A percentile compares a stretch with the other conserved stretches of the same genome.
phyloP scores from a whole-genome alignment of 2,113 vertebrate genomes.

The Oncorhynchus clarkii region DNA sequence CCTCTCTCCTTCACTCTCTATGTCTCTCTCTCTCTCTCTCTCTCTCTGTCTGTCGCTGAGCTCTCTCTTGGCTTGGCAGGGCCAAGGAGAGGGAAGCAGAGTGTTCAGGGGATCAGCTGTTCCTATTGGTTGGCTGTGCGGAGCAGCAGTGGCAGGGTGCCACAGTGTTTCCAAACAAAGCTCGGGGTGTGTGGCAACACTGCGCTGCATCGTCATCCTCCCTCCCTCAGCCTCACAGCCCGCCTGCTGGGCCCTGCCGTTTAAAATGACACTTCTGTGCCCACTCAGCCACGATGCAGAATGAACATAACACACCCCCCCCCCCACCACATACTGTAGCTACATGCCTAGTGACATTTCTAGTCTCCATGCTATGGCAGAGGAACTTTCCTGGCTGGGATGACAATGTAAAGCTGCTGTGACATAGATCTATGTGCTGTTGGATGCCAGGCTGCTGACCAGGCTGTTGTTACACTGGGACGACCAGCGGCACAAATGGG shows the following conservation, averaged over 20 bases:
- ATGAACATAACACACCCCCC: not conserved
- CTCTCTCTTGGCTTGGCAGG: conserved; percentile 44
- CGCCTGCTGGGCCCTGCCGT: conserved; percentile 44
- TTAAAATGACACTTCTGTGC: conserved; percentile 56
- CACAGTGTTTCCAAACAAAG: conserved; percentile 74
- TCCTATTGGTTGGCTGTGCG: conserved; percentile 50
- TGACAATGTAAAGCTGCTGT: conserved; percentile 4
- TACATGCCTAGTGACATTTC: conserved; percentile 18
- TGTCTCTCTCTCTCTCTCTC: conserved; percentile 12
- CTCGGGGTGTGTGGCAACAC: conserved; percentile 70
- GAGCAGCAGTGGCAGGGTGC: conserved; percentile 48
- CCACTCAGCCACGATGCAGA: conserved; percentile 29
- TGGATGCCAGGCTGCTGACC: not conserved
- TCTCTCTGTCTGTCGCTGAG: conserved; percentile 12
- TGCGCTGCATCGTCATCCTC: conserved; percentile 50
- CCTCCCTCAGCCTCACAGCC: conserved; percentile 29
- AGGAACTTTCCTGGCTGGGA: not conserved
- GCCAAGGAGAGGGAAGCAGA: conserved; percentile 8
- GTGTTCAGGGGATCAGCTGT: conserved; percentile 60
- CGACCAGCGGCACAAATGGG: not conserved
- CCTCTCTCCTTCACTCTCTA: not conserved
- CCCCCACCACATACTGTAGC: not conserved
- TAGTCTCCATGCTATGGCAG: conserved; percentile 17
- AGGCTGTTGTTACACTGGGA: not conserved
- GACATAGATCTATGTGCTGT: conserved; percentile 13